These are phyloP conservation scores for Tetramorium simillimum DNA, from an alignment of 1,140 invertebrate genomes.

Conservation along the genomic window DNA sequence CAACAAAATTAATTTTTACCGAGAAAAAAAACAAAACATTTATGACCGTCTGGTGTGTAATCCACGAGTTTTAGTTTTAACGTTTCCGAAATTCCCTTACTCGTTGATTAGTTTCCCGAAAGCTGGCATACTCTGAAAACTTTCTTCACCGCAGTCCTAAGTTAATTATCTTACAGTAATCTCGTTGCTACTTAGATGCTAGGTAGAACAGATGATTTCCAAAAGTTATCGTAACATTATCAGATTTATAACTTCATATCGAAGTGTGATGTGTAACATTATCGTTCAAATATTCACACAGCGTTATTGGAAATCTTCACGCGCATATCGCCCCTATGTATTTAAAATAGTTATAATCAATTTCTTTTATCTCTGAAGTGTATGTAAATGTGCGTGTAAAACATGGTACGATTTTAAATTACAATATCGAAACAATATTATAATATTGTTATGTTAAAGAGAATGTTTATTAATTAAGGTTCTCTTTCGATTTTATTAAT, in stretches of 20 bases:
- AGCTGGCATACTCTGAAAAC: background rate
- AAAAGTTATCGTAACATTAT: slow-evolving; percentile 18
- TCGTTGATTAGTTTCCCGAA: slow-evolving; percentile 21
- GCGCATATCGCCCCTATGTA: background rate
- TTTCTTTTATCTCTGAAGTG: background rate
- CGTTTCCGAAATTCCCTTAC: slow-evolving; percentile 21
- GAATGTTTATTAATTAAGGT: slow-evolving; percentile 21
- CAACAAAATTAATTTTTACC: slow-evolving; percentile 10
- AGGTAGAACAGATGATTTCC: slow-evolving; percentile 14
- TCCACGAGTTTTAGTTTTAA: slow-evolving; percentile 11
- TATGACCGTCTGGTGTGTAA: background rate
- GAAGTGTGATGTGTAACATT: background rate
- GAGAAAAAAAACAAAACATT: slow-evolving; percentile 1
- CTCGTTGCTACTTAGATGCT: slow-evolving; percentile 24
- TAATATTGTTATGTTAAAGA: slow-evolving; percentile 4
- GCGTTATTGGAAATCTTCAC: background rate
- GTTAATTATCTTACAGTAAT: slow-evolving; percentile 43
- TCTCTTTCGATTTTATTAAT: slow-evolving; percentile 18
- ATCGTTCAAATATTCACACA: background rate
- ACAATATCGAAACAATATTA: slow-evolving; percentile 9
- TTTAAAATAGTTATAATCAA: slow-evolving; percentile 5
- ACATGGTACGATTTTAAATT: background rate
- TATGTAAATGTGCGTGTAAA: background rate
- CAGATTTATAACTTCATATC: background rate
- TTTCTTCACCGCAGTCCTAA: background rate